These are phyloP conservation scores for Piliocolobus tephrosceles DNA, from an alignment of 2,113 vertebrate genomes.

Conservation along the genomic window DNA sequence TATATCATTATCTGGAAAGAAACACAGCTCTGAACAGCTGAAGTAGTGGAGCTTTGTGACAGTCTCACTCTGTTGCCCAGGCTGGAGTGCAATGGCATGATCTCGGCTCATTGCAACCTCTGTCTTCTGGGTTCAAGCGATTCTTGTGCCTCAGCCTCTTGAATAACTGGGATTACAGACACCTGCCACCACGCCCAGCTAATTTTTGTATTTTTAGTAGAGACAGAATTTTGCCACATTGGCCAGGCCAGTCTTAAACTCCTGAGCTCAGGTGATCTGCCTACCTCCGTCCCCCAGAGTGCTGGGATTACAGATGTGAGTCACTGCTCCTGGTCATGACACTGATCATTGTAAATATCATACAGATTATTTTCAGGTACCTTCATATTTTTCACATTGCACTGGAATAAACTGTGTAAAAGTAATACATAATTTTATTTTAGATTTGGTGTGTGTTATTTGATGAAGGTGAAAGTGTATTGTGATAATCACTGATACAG, in stretches of 20 bases:
- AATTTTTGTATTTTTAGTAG: not conserved
- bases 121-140: too few relatives aligned
- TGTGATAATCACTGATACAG: not conserved
- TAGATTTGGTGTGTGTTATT: not conserved
- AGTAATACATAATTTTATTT: constrained; percentile 26
- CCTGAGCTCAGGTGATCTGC: not conserved
- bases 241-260: not conserved
- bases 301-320: not conserved
- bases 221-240: not conserved
- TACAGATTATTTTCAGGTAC: not conserved
- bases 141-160: not conserved
- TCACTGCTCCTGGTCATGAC: not conserved
- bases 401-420: not conserved
- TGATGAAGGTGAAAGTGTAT: not conserved
- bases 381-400: not conserved
- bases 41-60: not conserved
- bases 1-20: not conserved
- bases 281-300: not conserved
- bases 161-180: too few relatives aligned
- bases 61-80: not conserved
- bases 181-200: not conserved
- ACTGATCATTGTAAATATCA: constrained; percentile 8
- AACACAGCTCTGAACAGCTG: not conserved
- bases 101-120: not conserved
- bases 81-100: not conserved